Evolutionary conservation across 2,113 vertebrate species (phyloP).

Genomic region (Podocnemis expansa): DNA sequence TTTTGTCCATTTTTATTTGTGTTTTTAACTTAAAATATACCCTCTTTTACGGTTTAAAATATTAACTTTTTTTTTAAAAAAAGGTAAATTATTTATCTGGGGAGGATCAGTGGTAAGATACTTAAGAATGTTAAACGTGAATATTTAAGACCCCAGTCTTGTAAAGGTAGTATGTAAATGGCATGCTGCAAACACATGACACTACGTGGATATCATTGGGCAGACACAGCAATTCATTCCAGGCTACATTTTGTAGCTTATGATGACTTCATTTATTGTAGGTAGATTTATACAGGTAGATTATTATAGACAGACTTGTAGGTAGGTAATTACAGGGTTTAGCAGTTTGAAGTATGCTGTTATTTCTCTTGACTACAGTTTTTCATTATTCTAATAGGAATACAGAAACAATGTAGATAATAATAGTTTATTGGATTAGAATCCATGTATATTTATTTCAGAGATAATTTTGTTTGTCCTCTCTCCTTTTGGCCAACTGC

Average conservation of each 20-base stretch:
- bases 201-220: background rate
- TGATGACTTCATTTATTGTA: background rate
- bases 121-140: background rate
- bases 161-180: accelerated
- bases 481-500: background rate
- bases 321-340: background rate
- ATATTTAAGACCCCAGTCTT: accelerated
- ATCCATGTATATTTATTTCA: background rate
- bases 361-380: background rate
- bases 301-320: background rate
- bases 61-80: background rate
- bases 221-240: background rate
- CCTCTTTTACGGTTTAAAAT: background rate
- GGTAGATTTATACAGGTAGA: background rate
- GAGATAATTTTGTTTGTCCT: background rate
- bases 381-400: background rate
- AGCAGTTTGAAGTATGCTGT: background rate
- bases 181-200: background rate
- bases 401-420: background rate
- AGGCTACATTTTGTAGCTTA: background rate
- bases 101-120: background rate
- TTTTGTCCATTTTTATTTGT: background rate
- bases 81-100: background rate
- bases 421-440: background rate
- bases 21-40: background rate